A percentile compares a stretch with the other conserved stretches of the same genome.
phyloP scores from a whole-genome alignment of 2,797 vertebrate species.

The Spinus olivaceus region DNA sequence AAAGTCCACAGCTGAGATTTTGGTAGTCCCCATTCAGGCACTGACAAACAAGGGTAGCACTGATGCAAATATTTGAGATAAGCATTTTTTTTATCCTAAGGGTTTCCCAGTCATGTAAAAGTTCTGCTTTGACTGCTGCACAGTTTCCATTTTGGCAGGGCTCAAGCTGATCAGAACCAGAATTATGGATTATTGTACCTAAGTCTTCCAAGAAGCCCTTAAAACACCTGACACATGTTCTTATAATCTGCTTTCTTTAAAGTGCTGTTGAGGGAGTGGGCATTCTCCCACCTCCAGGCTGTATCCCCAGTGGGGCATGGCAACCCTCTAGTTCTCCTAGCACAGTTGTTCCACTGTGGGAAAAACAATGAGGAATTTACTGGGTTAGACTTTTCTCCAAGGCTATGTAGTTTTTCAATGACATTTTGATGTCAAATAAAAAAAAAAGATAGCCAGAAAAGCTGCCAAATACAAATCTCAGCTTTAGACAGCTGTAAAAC shows the following conservation, averaged over 20 bases:
- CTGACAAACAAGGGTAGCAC: background rate
- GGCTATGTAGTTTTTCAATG: background rate
- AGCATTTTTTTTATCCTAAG: background rate
- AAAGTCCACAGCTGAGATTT: background rate
- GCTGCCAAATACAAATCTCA: background rate
- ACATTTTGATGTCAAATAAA: background rate
- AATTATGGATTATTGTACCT: background rate
- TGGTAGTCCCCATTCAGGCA: background rate
- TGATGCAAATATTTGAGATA: background rate
- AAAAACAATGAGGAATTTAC: background rate
- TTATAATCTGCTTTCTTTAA: background rate
- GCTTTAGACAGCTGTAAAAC: background rate
- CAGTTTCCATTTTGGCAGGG: background rate
- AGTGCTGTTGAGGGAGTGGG: background rate
- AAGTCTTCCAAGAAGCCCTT: background rate
- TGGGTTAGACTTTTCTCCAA: background rate
- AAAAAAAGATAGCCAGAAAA: background rate
- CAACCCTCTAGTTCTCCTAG: background rate
- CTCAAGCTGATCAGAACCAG: background rate
- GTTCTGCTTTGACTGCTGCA: background rate
- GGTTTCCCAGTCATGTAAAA: background rate
- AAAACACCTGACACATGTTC: background rate
- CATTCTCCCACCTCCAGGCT: background rate
- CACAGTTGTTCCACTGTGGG: background rate
- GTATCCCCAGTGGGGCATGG: background rate